Evolutionary conservation across 2,888 invertebrate genomes (phyloP).

Genomic region (Elegia similella): DNA sequence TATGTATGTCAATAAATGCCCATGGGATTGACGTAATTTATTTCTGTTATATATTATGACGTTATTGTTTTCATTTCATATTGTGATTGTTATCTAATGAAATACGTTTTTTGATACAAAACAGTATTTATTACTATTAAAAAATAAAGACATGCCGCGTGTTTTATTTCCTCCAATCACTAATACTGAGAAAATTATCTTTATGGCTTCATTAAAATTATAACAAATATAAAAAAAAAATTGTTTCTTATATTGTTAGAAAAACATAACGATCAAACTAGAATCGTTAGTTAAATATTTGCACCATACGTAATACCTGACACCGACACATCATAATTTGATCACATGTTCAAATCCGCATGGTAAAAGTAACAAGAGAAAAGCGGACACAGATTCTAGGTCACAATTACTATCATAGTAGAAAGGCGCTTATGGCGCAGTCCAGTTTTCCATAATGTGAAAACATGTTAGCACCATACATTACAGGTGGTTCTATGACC

Average conservation of each 20-base stretch:
- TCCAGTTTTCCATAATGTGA: slow-evolving; percentile 17
- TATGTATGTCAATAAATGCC: slow-evolving; percentile 24
- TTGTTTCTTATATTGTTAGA: no score
- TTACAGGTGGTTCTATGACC: slow-evolving; percentile 7
- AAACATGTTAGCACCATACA: slow-evolving; percentile 8
- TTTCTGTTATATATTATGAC: slow-evolving; percentile 21
- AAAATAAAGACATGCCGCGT: slow-evolving; percentile 38
- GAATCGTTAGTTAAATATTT: not conserved
- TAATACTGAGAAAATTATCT: not conserved
- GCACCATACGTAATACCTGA: not conserved
- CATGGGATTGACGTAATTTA: slow-evolving; percentile 27
- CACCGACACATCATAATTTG: slow-evolving; percentile 2
- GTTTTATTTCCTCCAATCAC: slow-evolving; percentile 32
- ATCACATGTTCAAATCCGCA: slow-evolving; percentile 13
- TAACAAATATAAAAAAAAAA: no score
- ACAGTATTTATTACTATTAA: slow-evolving; percentile 34
- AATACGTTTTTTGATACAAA: slow-evolving; percentile 21
- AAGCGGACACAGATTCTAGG: slow-evolving; percentile 28
- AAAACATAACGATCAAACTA: not conserved
- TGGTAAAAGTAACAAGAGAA: slow-evolving; percentile 29
- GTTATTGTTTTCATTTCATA: slow-evolving; percentile 24
- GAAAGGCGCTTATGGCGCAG: slow-evolving; percentile 6
- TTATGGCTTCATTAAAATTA: no score
- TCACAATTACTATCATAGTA: slow-evolving; percentile 21
- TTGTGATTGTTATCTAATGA: slow-evolving; percentile 18